A percentile compares a stretch with the other conserved stretches of the same genome.
Evolutionary conservation across 1,140 invertebrate genomes (phyloP).

Genomic region (Drosophila orena): DNA sequence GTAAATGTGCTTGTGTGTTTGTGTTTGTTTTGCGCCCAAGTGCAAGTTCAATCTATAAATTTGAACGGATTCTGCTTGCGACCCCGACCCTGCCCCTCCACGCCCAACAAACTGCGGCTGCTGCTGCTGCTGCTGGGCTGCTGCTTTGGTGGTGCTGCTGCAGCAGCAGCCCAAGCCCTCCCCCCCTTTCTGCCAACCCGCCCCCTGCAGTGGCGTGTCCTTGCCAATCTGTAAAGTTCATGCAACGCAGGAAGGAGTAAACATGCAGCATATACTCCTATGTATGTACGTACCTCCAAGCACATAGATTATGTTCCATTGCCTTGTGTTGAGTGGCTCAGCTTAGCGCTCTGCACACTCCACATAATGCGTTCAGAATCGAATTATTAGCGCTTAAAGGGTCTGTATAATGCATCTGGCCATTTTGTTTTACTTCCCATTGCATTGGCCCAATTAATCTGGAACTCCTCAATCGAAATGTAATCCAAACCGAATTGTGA

Average conservation of each 20-base stretch:
- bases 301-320: background rate
- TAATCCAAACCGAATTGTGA: too few species aligned
- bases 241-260: constrained; percentile 16
- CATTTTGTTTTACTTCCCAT: too few species aligned
- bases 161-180: background rate
- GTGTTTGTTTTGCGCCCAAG: constrained; percentile 70
- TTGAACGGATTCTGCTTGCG: constrained; percentile 73
- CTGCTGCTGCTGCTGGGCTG: background rate
- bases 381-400: background rate
- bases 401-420: too few species aligned
- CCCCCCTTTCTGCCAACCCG: background rate
- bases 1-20: constrained; percentile 47
- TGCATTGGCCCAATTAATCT: too few species aligned
- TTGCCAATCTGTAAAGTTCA: constrained; percentile 75
- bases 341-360: background rate
- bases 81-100: constrained; percentile 59
- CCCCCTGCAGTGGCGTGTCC: constrained; percentile 43
- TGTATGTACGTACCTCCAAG: background rate
- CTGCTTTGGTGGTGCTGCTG: background rate
- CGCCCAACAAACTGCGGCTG: background rate
- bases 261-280: background rate
- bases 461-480: too few species aligned
- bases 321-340: background rate
- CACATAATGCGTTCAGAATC: background rate
- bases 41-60: constrained; percentile 82